These are phyloP conservation scores for Parnassius mnemosyne DNA, from an alignment of 2,888 invertebrate species.

Conservation along the genomic window DNA sequence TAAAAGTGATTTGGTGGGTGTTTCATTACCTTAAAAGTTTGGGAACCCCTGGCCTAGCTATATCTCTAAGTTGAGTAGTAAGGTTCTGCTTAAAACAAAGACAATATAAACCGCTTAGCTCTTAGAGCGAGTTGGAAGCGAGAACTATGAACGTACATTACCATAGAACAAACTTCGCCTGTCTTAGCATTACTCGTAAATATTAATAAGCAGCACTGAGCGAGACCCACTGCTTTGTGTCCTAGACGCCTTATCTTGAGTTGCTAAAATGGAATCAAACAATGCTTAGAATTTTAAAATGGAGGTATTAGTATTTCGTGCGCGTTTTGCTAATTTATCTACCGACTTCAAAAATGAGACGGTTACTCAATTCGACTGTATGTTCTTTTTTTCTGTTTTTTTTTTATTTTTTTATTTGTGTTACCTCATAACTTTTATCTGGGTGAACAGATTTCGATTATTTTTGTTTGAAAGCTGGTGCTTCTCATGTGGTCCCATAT, in stretches of 20 bases:
- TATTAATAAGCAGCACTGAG: slow-evolving; percentile 25
- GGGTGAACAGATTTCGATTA: no score
- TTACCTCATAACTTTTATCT: no score
- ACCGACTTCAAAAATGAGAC: no score
- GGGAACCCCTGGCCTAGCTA: not conserved
- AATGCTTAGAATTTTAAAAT: slow-evolving; percentile 22
- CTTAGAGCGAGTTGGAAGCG: slow-evolving; percentile 11
- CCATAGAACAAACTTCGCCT: slow-evolving; percentile 27
- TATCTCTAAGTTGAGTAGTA: slow-evolving; percentile 6
- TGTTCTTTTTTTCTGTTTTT: no score
- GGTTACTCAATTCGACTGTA: no score
- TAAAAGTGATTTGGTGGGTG: no score
- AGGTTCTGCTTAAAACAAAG: slow-evolving; percentile 20
- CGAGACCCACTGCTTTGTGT: slow-evolving; percentile 12
- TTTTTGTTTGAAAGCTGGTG: no score
- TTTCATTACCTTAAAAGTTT: no score
- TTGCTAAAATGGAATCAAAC: slow-evolving; percentile 17
- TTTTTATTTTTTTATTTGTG: no score
- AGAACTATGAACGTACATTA: slow-evolving; percentile 23
- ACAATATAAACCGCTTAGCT: slow-evolving; percentile 12
- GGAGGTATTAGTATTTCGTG: slow-evolving; percentile 8
- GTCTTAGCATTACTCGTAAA: slow-evolving; percentile 25
- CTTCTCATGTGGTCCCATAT: no score
- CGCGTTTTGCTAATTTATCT: slow-evolving; percentile 3
- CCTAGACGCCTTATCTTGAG: slow-evolving; percentile 20